Percentiles rank a stretch among this genome's conserved stretches.
phyloP scores from a whole-genome alignment of 2,797 vertebrate species.

The Diceros bicornis region DNA sequence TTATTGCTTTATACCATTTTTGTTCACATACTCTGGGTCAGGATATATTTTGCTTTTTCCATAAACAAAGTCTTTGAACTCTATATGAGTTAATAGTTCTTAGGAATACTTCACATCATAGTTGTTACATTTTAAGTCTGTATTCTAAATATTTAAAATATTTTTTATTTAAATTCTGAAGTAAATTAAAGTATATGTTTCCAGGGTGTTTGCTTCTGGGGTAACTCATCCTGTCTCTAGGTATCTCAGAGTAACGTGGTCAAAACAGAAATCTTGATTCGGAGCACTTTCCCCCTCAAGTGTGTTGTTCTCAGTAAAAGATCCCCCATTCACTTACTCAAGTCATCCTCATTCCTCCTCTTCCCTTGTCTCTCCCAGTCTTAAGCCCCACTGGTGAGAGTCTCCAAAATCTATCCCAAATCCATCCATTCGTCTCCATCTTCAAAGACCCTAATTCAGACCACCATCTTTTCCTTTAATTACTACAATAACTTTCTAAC shows the following conservation, averaged over 20 bases:
- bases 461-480: not conserved
- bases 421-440: not conserved
- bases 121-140: not conserved
- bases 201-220: not conserved
- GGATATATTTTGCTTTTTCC: not conserved
- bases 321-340: not conserved
- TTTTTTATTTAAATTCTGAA: constrained; percentile 36
- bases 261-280: not conserved
- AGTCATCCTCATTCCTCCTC: no score
- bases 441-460: not conserved
- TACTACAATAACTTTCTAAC: not conserved
- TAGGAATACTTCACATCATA: not conserved
- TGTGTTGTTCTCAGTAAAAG: not conserved
- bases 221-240: not conserved
- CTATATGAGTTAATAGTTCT: not conserved
- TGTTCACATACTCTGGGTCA: not conserved
- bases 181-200: not conserved
- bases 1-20: not conserved
- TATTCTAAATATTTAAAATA: not conserved
- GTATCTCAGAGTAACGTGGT: not conserved
- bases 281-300: no score
- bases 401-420: not conserved
- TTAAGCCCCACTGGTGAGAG: not conserved
- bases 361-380: not conserved
- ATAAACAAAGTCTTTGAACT: not conserved